Evolutionary conservation across 2,113 vertebrate genomes (phyloP), one percentile per base, ranked within the genome.

Genomic region (Toxotes jaculatrix): DNA sequence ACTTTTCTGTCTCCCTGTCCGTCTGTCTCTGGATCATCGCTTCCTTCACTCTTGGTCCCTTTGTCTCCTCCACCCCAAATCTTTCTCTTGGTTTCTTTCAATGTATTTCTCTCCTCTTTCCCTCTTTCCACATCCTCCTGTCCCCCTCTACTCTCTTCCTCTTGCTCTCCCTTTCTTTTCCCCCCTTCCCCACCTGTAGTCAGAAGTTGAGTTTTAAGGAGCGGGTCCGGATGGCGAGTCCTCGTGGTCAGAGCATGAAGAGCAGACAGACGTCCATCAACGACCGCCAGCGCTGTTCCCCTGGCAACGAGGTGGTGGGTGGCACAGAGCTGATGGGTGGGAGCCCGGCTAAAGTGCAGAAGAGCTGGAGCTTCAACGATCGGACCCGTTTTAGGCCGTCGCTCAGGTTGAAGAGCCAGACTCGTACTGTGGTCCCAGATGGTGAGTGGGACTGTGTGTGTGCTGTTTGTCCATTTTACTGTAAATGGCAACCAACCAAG

Each of bases 351-450:
- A 99, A 99, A 89, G 97, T 99, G 36, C 98, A 99, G 93, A 99
- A 99, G 93, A 99, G 98, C 95, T 99, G 98, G 98, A 99, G 98
- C 90, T 99, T 99, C 94, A 99, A 99, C 0, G 98, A 99, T 80
- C 95, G 98, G 27, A 98, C 98, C 0, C 96, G 98, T 49, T 98
- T 99, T 84, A 94, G 98, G 74, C 98, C 98, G 42, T 99, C 98
- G 0, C 95, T 99, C 42, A 94, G 98, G 71, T 93, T 98, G 61
- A 99, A 99, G 95, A 98, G 97, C 86, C 98, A 98, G 91, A 95
- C 96, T n/a, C 97, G 98, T 36, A 94, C 96, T 0, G 87, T 95
- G 1, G 73, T 86, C 60, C 87, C 96, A 1, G 98, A 99, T 1
- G 97, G 98, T 99, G 95, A 94, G 86, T 21, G n/a, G 21, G 11